These are phyloP conservation scores for Macaria notata DNA, from an alignment of 2,888 invertebrate species.

Conservation along the genomic window DNA sequence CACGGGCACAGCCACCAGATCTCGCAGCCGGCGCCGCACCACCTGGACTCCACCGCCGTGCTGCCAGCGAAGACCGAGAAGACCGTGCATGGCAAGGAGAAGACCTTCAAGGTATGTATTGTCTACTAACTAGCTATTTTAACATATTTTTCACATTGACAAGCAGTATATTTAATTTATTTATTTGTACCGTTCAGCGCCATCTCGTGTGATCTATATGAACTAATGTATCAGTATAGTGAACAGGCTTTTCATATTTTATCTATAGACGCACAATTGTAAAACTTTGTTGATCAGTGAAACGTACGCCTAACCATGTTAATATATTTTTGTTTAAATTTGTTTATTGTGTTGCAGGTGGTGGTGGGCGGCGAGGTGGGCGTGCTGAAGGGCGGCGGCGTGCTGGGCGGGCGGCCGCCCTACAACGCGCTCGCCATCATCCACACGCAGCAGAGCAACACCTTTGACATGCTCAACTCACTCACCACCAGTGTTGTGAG, in stretches of 20 bases:
- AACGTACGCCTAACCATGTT: too few species aligned
- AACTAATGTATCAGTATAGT: too few species aligned
- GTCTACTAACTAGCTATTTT: too few species aligned
- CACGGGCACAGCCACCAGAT: slow-evolving; percentile 73
- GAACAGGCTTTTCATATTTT: too few species aligned
- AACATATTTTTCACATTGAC: too few species aligned
- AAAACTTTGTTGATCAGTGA: too few species aligned
- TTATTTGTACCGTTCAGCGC: too few species aligned
- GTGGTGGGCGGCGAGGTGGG: slow-evolving; percentile 72
- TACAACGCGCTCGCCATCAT: slow-evolving; percentile 79
- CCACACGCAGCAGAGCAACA: slow-evolving; percentile 79
- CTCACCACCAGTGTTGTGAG: slow-evolving; percentile 77
- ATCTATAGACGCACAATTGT: too few species aligned
- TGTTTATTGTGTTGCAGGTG: slow-evolving; percentile 48
- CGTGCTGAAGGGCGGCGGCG: slow-evolving; percentile 67
- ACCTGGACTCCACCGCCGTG: slow-evolving; percentile 61
- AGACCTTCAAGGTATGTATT: slow-evolving; percentile 71
- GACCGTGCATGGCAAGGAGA: slow-evolving; percentile 78
- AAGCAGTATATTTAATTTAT: too few species aligned
- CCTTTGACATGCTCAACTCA: slow-evolving; percentile 79
- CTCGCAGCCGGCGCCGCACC: slow-evolving; percentile 67
- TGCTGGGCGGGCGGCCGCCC: slow-evolving; percentile 63
- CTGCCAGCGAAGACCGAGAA: slow-evolving; percentile 68
- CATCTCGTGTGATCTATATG: too few species aligned
- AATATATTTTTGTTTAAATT: too few species aligned